Evolutionary conservation across 2,888 invertebrate species (phyloP).

Genomic region (Micropterix aruncella): DNA sequence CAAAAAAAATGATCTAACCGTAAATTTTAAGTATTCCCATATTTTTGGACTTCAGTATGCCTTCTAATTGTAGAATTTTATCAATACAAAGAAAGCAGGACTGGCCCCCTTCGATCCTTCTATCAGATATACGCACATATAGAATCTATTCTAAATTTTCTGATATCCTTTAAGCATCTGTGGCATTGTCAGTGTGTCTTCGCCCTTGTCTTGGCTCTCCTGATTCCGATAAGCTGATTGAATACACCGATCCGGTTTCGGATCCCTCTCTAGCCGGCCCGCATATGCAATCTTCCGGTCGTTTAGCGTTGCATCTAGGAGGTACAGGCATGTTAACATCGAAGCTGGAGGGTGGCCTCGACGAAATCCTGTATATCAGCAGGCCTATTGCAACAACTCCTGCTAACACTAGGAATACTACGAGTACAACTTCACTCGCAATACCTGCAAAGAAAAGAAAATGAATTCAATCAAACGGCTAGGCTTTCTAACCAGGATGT

Average conservation of each 20-base stretch:
- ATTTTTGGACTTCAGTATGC: too few species aligned
- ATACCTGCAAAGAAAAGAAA: constrained; percentile 23
- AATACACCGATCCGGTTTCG: constrained; percentile 33
- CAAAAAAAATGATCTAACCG: too few species aligned
- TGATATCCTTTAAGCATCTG: too few species aligned
- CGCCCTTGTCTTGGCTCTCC: too few species aligned
- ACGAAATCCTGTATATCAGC: constrained; percentile 36
- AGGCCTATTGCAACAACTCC: constrained; percentile 41
- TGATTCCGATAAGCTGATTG: constrained; percentile 34
- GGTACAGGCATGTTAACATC: neutral
- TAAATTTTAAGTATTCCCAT: too few species aligned
- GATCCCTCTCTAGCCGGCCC: constrained; percentile 14
- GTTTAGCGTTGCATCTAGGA: constrained; percentile 2
- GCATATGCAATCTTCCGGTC: neutral
- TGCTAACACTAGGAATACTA: constrained; percentile 42
- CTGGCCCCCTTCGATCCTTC: too few species aligned
- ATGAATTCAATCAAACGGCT: too few species aligned
- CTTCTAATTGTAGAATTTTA: too few species aligned
- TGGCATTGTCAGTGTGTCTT: neutral
- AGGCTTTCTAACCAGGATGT: too few species aligned
- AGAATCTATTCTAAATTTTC: too few species aligned
- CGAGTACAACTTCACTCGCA: constrained; percentile 33
- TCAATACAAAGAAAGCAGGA: too few species aligned
- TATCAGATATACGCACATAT: too few species aligned
- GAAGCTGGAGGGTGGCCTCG: constrained; percentile 6